Base-by-base conservation (phyloP, 1,140 invertebrate genomes). In the Gonioctena quinquepunctata region DNA sequence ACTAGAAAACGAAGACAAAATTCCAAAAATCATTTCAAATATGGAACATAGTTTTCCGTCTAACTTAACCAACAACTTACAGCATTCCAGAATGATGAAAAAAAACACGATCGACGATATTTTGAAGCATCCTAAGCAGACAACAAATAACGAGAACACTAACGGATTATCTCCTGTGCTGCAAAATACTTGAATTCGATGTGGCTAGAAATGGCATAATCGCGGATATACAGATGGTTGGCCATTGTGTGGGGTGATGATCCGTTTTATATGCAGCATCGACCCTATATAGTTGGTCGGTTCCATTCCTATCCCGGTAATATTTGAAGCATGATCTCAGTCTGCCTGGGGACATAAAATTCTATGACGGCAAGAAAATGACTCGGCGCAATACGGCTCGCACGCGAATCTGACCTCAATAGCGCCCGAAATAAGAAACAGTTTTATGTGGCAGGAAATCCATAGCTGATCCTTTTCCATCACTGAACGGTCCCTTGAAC, bases 251-350 rank as follows among this genome's bases (percentile, higher is more conserved):
- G 52, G 68, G 62, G 61, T 63, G 75, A 72, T 76, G 69, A 76
- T 76, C 75, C 75, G 69, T 74, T 76, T 76, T 76, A 76, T 76
- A 74, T 76, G 72, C 72, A 74, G 67, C 74, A 75, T 73, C 69
- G 64, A 71, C 74, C 69, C 54, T 42, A n/a, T 42, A 62, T 23
- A 2, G 13, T 28, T 33, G 25, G 61, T 28, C 61, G 25, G 18
- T 63, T 49, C 33, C 64, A 50, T 63, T 49, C 73, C 68, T 73
- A 70, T 68, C 42, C 64, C 61, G 56, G 70, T 70, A 54, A 70
- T 73, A 75, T 75, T 75, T 73, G 68, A 54, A 54, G 63, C 63
- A 49, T 49, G 48, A 52, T 66, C 63, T 49, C 21, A 25, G 21
- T 68, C 11, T 48, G 54, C 60, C 57, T 57, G 61, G 71, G 67